Conservation (phyloP, 2,113 vertebrate genomes). For the Rattus norvegicus region GRCr8 NC_086023.1:78958001-78958500, state of each 20-base stretch:
- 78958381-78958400: not conserved
- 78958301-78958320: not conserved
- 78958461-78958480: not conserved
- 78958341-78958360: not conserved
- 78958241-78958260: not conserved
- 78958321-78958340: not conserved
- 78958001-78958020: not conserved
- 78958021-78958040: not conserved
- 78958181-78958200: not conserved
- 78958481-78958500: not conserved
- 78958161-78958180: not conserved
- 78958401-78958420: not conserved
- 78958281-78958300: not conserved
- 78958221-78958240: not conserved
- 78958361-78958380: not conserved
- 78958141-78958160: not conserved
- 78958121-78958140: not conserved
- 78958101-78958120: not conserved
- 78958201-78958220: not conserved
- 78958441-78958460: not conserved
- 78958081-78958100: not conserved
- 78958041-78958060: not conserved
- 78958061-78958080: not conserved
- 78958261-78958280: conserved; percentile 11
- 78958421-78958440: not conserved